Evolutionary conservation across 2,888 invertebrate species (phyloP).

Genomic region (Lathronympha strigana): DNA sequence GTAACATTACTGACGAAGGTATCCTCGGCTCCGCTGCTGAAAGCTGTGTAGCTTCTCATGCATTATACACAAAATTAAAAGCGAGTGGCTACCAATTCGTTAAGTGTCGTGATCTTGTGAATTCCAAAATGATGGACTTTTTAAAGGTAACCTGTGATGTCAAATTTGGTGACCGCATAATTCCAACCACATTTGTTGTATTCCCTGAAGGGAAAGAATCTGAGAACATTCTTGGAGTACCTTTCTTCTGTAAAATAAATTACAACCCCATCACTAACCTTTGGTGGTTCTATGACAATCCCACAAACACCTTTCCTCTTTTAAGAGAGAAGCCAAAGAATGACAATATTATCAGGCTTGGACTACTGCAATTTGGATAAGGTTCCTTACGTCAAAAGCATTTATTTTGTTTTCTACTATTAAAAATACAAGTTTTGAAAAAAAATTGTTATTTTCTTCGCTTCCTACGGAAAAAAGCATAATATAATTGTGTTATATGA

Average conservation of each 20-base stretch:
- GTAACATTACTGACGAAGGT: neutral
- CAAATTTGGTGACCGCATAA: neutral
- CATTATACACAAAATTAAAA: constrained; percentile 9
- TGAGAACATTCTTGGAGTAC: neutral
- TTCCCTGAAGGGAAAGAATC: neutral
- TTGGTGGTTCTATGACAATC: constrained; percentile 7
- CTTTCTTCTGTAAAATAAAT: neutral
- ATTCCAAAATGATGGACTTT: neutral
- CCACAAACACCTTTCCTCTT: neutral
- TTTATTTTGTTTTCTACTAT: constrained; percentile 3
- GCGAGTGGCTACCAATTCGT: constrained; percentile 1
- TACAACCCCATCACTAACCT: neutral
- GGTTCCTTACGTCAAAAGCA: neutral
- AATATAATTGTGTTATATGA: neutral
- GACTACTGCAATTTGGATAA: neutral
- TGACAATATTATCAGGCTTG: neutral
- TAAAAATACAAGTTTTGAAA: neutral
- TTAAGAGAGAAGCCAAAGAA: neutral
- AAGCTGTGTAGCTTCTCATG: neutral
- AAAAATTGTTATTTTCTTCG: neutral
- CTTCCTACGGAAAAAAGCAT: neutral
- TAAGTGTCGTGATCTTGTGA: neutral
- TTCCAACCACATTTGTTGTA: neutral
- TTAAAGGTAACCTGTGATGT: neutral
- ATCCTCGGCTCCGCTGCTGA: neutral